phyloP scores from a whole-genome alignment of 2,113 vertebrate genomes.

The Brienomyrus brachyistius region DNA sequence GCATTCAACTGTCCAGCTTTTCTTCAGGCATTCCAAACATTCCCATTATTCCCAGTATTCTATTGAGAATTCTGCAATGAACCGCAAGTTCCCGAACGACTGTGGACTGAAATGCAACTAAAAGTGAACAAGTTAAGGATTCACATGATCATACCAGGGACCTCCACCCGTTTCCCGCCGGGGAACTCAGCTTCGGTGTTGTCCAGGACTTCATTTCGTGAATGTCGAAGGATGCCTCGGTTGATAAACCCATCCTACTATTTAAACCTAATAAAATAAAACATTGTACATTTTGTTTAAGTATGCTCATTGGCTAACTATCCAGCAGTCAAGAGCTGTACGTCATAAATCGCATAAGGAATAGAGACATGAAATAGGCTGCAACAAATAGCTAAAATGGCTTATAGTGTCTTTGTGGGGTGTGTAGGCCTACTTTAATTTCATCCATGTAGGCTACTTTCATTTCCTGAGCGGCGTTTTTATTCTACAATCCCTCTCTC shows the following conservation, averaged over 20 bases:
- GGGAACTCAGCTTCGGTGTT: not conserved
- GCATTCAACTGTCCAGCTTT: not conserved
- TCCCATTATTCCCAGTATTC: not conserved
- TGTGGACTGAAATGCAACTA: not conserved
- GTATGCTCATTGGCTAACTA: not conserved
- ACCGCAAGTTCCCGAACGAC: not conserved
- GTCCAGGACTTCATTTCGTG: not conserved
- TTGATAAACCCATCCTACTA: not conserved
- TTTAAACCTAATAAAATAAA: not conserved
- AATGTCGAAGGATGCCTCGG: not conserved
- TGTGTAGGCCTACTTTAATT: not conserved
- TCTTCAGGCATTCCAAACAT: conserved; percentile 3
- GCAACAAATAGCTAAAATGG: not conserved
- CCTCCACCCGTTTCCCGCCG: not conserved
- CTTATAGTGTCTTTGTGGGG: not conserved
- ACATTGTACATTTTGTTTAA: not conserved
- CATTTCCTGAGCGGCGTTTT: not conserved
- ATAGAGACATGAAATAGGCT: not conserved
- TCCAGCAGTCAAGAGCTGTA: not conserved
- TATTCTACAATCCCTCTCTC: not conserved
- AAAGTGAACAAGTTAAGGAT: not conserved
- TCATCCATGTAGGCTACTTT: not conserved
- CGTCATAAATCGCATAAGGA: not conserved
- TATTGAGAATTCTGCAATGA: not conserved
- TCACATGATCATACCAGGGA: not conserved